Percentiles rank a stretch among this genome's conserved stretches.
Conservation (phyloP, 2,797 vertebrate genomes). For the Urophycis tenuis region DNA sequence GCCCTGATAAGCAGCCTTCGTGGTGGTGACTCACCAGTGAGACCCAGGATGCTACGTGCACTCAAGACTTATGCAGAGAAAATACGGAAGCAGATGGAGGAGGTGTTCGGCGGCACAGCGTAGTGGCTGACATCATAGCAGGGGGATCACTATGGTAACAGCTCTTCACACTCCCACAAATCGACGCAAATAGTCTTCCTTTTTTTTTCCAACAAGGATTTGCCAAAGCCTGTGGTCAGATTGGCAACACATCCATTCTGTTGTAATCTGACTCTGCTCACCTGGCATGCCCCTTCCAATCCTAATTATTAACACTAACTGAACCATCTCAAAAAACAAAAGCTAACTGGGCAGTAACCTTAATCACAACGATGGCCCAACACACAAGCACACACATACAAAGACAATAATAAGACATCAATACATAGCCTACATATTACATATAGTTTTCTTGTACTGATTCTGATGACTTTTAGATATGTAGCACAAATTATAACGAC, state of each 20-base stretch:
- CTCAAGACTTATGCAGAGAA: neutral
- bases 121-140: neutral
- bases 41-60: neutral
- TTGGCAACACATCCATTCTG: neutral
- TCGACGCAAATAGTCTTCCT: neutral
- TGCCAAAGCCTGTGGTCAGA: neutral
- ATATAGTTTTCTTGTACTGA: neutral
- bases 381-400: neutral
- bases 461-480: neutral
- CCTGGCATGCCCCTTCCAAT: neutral
- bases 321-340: neutral
- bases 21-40: conserved; percentile 1
- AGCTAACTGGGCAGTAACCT: neutral
- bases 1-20: neutral
- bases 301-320: neutral
- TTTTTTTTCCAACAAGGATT: neutral
- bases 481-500: neutral
- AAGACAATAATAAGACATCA: neutral
- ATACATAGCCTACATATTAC: neutral
- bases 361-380: neutral
- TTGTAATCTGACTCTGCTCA: neutral
- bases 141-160: neutral
- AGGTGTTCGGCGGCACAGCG: neutral
- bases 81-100: conserved; percentile 4
- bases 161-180: neutral